These are phyloP conservation scores for Nannobrachium achirus DNA, from an alignment of 2,113 vertebrate species.

Conservation along the genomic window DNA sequence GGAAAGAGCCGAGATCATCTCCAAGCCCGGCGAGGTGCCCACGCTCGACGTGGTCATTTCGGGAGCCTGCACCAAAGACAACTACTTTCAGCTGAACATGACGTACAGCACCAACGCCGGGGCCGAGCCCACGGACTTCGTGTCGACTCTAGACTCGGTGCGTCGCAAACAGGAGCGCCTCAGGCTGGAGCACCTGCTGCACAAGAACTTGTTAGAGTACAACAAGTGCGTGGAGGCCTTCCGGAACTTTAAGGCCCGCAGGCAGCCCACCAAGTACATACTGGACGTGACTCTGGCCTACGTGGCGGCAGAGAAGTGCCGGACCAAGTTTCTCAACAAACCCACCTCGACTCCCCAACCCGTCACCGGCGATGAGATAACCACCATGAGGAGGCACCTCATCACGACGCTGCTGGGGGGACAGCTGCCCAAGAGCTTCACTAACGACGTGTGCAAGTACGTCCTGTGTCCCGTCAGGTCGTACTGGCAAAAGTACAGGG, in stretches of 20 bases:
- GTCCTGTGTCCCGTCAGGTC: slow-evolving; percentile 1
- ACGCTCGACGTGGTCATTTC: background rate
- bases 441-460: background rate
- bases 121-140: background rate
- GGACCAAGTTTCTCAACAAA: background rate
- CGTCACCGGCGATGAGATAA: background rate
- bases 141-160: background rate
- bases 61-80: background rate
- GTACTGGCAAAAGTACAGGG: background rate
- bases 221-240: background rate
- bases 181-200: slow-evolving; percentile 7
- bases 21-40: background rate
- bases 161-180: background rate
- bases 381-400: background rate
- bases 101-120: background rate
- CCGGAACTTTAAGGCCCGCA: background rate
- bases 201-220: background rate
- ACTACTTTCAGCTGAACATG: slow-evolving; percentile 3
- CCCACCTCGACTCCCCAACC: background rate
- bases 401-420: background rate
- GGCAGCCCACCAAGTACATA: slow-evolving; percentile 4
- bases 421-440: background rate
- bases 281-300: slow-evolving; percentile 3
- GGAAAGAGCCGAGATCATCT: background rate
- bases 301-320: background rate